Evolutionary conservation across 2,797 vertebrate species (phyloP), one percentile per base, ranked within the genome.

Genomic region (Meda fulgida): DNA sequence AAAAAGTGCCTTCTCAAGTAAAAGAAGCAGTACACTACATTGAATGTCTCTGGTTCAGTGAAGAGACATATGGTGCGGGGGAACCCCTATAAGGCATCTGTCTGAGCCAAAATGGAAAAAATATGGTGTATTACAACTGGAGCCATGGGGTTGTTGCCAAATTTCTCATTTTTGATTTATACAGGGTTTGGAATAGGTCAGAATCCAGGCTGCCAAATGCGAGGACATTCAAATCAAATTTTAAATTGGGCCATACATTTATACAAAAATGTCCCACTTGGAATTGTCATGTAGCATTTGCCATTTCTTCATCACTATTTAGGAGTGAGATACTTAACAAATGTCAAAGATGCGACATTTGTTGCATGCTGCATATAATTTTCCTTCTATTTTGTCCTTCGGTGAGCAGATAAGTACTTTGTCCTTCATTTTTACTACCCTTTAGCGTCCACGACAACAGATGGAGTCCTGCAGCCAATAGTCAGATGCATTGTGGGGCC

Each of bases 51-150:
- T 84, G 43, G 46, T 82, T 6, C 36, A 81, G 78, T 55, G 55
- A 34, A 71, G 55, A 77, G 80, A 85, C 88, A 88, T 88, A 88
- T 88, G 88, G 88, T 83, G 70, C 46, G 46, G 43, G 48, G 53
- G 46, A 81, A 77, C 46, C 87, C 76, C 76, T 78, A 58, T 77
- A 84, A 29, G 84, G 53, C 60, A 67, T 63, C 66, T 77, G 76
- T 21, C 69, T 77, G 48, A 67, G 86, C 79, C 81, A 87, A 67
- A 84, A 83, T 76, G 43, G n/a, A 36, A 29, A 43, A 29, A 63
- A 46, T 29, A 70, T 34, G 55, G 36, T 19, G 82, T 86, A 75
- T 78, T 79, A 66, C 43, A 76, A 82, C 70, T 60, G 65, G 18
- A 87, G 66, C 79, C 76, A 73, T 21, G 10, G 10, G 21, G 4